A percentile compares a stretch with the other conserved stretches of the same genome.
These are phyloP conservation scores for Melanotaenia parkinsoni DNA, from an alignment of 2,797 vertebrate species.

Conservation along the genomic window DNA sequence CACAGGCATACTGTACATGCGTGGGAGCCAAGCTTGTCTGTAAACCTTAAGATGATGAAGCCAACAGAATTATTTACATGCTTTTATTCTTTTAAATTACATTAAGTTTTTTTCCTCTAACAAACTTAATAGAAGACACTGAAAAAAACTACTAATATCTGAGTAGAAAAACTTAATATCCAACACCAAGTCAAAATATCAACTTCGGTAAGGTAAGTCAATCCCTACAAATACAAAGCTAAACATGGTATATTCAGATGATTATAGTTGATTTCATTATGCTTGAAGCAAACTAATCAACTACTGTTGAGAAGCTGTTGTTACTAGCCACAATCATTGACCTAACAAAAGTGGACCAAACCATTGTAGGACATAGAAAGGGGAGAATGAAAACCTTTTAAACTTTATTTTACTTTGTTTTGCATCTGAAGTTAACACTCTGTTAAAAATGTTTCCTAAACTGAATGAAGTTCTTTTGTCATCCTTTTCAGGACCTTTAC, in stretches of 20 bases:
- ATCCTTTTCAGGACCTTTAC: background rate
- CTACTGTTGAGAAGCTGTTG: no score
- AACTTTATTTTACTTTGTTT: background rate
- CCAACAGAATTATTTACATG: no score
- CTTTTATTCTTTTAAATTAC: no score
- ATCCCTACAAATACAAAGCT: background rate
- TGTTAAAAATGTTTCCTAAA: background rate
- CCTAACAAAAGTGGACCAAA: background rate
- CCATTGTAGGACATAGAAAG: background rate
- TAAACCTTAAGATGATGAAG: no score
- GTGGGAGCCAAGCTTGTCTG: background rate
- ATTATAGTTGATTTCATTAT: no score
- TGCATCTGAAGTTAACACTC: background rate
- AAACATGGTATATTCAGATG: no score
- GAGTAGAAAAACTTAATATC: background rate
- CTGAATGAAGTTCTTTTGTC: background rate
- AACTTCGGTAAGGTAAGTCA: background rate
- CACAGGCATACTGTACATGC: background rate
- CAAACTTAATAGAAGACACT: background rate
- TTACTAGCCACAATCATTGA: no score
- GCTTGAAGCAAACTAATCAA: no score
- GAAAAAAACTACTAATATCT: background rate
- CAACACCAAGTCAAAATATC: background rate
- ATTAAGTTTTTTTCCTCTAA: no score
- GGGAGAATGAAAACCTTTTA: background rate